A percentile compares a stretch with the other conserved stretches of the same genome.
Conservation (phyloP, 2,888 invertebrate genomes). For the Philonicus albiceps region DNA sequence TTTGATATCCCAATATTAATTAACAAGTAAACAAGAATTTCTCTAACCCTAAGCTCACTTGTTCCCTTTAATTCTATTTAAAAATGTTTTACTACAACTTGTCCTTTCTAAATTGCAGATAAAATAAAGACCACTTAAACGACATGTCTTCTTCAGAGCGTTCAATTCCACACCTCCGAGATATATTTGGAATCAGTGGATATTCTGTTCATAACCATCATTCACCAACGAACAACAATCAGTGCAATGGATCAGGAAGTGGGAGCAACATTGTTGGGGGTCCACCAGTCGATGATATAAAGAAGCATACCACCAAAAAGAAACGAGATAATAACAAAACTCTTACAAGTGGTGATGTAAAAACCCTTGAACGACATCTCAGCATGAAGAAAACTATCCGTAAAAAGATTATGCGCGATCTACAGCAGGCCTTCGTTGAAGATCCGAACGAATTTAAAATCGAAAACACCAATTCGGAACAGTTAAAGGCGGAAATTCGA, state of each 20-base stretch:
- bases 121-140: neutral
- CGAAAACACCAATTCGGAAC: constrained; percentile 73
- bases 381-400: constrained; percentile 88
- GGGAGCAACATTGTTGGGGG: constrained; percentile 47
- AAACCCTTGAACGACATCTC: constrained; percentile 80
- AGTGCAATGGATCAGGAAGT: constrained; percentile 30
- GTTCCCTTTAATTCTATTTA: neutral
- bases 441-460: constrained; percentile 77
- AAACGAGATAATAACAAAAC: constrained; percentile 75
- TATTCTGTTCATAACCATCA: constrained; percentile 63
- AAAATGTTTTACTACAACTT: neutral
- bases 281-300: constrained; percentile 61
- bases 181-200: constrained; percentile 74
- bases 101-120: neutral
- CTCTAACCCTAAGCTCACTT: neutral
- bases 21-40: neutral
- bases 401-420: constrained; percentile 84
- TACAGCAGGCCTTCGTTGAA: constrained; percentile 78
- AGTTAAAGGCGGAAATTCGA: constrained; percentile 73
- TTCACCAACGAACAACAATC: constrained; percentile 40
- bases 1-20: too few species aligned
- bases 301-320: constrained; percentile 65
- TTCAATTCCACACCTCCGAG: constrained; percentile 78
- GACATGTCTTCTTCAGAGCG: constrained; percentile 73
- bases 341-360: constrained; percentile 72